Conservation (phyloP, 2,888 invertebrate species). For the Morpho deidamia region DNA sequence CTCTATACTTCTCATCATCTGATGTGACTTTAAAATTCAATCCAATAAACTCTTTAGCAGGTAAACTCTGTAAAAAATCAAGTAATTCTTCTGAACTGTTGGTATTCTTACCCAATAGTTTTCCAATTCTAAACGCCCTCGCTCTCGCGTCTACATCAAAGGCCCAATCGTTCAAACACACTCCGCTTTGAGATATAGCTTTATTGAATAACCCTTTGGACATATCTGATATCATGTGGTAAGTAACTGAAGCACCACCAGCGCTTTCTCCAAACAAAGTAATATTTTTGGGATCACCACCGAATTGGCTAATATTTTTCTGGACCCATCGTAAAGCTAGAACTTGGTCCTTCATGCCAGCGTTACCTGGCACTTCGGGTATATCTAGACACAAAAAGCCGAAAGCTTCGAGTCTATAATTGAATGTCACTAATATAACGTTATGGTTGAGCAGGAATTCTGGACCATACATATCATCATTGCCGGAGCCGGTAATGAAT, state of each 20-base stretch:
- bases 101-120: conserved; percentile 31
- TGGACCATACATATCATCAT: conserved; percentile 42
- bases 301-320: conserved; percentile 40
- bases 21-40: conserved; percentile 32
- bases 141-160: conserved; percentile 24
- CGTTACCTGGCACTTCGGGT: conserved; percentile 48
- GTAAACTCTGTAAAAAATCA: conserved; percentile 29
- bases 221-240: conserved; percentile 49
- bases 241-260: conserved; percentile 46
- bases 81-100: conserved; percentile 29
- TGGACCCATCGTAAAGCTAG: conserved; percentile 42
- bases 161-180: conserved; percentile 34
- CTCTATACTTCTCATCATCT: conserved; percentile 33
- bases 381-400: conserved; percentile 44
- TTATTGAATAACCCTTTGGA: conserved; percentile 46
- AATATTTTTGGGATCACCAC: conserved; percentile 40
- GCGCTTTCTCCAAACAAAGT: conserved; percentile 54
- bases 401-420: conserved; percentile 49
- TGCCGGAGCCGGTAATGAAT: conserved; percentile 42
- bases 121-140: conserved; percentile 32
- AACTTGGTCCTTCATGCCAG: conserved; percentile 50
- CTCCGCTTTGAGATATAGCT: conserved; percentile 48
- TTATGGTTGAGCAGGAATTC: conserved; percentile 48
- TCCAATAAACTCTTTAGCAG: conserved; percentile 29
- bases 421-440: conserved; percentile 52